Percentiles rank a stretch among this genome's conserved stretches.
These are phyloP conservation scores for Xiphophorus maculatus DNA, from an alignment of 2,113 vertebrate species.

Conservation along the genomic window DNA sequence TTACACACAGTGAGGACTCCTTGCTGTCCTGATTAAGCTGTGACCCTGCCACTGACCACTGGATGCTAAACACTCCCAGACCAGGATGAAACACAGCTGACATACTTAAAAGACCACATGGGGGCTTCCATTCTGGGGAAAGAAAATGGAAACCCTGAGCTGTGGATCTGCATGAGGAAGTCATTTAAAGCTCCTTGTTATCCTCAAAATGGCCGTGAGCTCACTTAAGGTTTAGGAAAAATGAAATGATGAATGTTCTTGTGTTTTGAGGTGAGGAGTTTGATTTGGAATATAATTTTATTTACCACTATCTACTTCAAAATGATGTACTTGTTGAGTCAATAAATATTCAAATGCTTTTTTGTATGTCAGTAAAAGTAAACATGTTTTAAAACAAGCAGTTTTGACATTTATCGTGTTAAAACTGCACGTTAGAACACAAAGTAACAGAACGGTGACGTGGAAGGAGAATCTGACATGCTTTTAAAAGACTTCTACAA, in stretches of 20 bases:
- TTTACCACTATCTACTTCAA: not conserved
- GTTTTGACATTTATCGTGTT: no score
- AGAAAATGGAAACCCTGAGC: not conserved
- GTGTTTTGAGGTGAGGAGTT: not conserved
- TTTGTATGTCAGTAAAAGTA: not conserved
- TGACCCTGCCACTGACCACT: constrained; percentile 69
- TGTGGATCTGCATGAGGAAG: constrained; percentile 58
- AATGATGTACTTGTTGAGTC: no score
- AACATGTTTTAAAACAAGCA: no score
- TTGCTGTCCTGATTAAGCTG: constrained; percentile 60
- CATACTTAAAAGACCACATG: constrained; percentile 40
- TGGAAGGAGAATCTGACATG: no score
- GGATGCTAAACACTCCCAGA: constrained; percentile 72
- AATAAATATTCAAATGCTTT: no score
- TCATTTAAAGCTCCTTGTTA: constrained; percentile 55
- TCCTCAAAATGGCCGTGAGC: constrained; percentile 16
- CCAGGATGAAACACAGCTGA: constrained; percentile 52
- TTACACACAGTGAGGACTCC: constrained; percentile 37
- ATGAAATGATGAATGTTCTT: not conserved
- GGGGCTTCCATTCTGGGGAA: constrained; percentile 37
- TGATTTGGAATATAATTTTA: not conserved
- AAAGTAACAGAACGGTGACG: no score
- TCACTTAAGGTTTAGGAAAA: not conserved
- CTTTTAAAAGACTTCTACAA: no score
- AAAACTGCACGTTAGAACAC: no score